Percentiles rank a stretch among this genome's conserved stretches.
Conservation (phyloP, 2,797 vertebrate genomes). For the Spatula versicolor region DNA sequence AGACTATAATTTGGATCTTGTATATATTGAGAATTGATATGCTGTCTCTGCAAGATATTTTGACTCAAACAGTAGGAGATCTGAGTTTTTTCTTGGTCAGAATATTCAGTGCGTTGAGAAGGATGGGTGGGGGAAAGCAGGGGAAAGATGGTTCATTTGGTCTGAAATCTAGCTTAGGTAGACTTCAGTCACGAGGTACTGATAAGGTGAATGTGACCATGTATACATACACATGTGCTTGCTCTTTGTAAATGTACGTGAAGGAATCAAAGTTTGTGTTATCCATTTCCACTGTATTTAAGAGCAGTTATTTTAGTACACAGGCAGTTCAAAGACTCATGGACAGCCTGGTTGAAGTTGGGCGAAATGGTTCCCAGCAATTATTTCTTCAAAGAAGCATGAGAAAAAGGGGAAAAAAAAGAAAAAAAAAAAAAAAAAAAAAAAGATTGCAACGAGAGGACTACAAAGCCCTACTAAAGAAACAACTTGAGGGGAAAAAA, state of each 20-base stretch:
- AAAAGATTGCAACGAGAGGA: background rate
- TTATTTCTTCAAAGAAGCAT: background rate
- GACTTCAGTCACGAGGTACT: background rate
- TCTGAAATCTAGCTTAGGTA: background rate
- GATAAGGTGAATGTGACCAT: background rate
- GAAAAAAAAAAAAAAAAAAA: no score
- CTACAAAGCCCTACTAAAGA: background rate
- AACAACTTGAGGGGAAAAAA: background rate
- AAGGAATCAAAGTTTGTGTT: background rate
- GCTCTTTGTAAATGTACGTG: background rate
- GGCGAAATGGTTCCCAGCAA: background rate
- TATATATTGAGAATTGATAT: background rate
- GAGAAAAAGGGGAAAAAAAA: background rate
- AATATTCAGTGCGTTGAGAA: background rate
- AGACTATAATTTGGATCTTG: background rate
- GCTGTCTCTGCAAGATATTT: background rate
- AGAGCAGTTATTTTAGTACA: background rate
- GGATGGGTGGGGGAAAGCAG: background rate
- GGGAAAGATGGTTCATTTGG: background rate
- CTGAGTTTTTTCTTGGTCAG: background rate
- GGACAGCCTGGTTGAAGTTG: background rate
- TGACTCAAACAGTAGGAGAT: background rate
- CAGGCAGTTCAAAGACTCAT: background rate
- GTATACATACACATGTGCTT: rapidly evolving
- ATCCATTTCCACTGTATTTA: background rate